Conservation (phyloP, 2,888 invertebrate genomes). For the Drosophila diplacantha region DNA sequence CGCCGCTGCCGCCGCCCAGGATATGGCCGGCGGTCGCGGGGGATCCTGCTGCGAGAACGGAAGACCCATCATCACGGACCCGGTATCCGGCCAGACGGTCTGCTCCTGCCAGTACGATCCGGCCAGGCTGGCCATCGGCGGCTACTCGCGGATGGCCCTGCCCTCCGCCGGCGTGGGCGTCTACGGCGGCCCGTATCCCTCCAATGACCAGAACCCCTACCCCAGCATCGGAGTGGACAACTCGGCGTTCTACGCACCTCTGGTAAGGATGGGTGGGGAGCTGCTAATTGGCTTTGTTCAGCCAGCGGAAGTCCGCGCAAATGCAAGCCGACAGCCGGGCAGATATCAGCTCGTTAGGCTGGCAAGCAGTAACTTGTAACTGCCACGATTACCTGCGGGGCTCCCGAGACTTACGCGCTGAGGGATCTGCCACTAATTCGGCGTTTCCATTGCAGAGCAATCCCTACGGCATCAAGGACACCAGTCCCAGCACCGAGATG, state of each 20-base stretch:
- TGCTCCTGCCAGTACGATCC: slow-evolving; percentile 97
- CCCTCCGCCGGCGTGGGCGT: slow-evolving; percentile 86
- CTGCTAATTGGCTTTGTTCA: slow-evolving; percentile 67
- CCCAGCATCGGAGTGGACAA: slow-evolving; percentile 95
- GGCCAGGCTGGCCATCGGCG: slow-evolving; percentile 88
- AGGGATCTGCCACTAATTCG: slow-evolving; percentile 13
- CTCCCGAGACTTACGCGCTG: slow-evolving; percentile 45
- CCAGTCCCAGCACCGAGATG: slow-evolving; percentile 90
- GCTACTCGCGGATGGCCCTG: slow-evolving; percentile 86
- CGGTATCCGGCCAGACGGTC: slow-evolving; percentile 93
- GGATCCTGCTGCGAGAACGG: slow-evolving; percentile 92
- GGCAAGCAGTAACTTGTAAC: slow-evolving; percentile 31
- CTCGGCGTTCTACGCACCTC: slow-evolving; percentile 95
- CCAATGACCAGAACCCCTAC: slow-evolving; percentile 94
- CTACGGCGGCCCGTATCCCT: slow-evolving; percentile 92
- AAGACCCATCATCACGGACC: slow-evolving; percentile 93
- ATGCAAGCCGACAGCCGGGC: slow-evolving; percentile 61
- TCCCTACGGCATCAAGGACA: slow-evolving; percentile 92
- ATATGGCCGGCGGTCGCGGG: slow-evolving; percentile 48
- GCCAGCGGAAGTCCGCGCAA: slow-evolving; percentile 53
- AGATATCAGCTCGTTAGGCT: slow-evolving; percentile 46
- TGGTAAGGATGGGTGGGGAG: slow-evolving; percentile 84
- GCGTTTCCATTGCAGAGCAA: slow-evolving; percentile 83
- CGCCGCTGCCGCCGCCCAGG: slow-evolving; percentile 41
- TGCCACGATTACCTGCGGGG: slow-evolving; percentile 35